These are phyloP conservation scores for Hedychridium roseum DNA, from an alignment of 2,888 invertebrate genomes.

Conservation along the genomic window DNA sequence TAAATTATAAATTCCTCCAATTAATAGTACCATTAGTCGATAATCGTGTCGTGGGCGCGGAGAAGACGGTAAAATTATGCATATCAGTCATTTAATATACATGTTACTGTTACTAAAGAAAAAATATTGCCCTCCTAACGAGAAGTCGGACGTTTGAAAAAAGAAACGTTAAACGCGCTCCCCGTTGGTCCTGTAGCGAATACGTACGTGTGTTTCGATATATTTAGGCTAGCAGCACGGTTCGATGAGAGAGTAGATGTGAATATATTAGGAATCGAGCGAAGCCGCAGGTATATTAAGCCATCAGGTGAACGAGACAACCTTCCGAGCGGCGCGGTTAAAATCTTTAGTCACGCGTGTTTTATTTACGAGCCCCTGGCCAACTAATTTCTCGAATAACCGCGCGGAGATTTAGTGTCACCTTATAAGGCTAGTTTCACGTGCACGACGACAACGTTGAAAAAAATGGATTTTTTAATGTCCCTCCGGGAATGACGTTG, in stretches of 20 bases:
- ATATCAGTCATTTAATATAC: no score
- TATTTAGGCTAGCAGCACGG: slow-evolving; percentile 28
- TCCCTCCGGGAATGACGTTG: no score
- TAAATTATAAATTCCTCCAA: no score
- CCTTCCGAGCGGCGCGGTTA: slow-evolving; percentile 25
- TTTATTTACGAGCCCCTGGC: slow-evolving; percentile 33
- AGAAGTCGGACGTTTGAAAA: no score
- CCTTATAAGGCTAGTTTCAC: slow-evolving; percentile 16
- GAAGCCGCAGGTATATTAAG: slow-evolving; percentile 31
- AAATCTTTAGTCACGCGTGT: slow-evolving; percentile 27
- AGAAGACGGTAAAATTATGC: no score
- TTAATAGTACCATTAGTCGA: no score
- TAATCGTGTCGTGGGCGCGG: no score
- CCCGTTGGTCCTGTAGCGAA: background rate
- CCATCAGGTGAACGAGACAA: slow-evolving; percentile 32
- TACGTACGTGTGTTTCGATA: background rate
- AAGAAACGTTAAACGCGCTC: no score
- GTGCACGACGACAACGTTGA: slow-evolving; percentile 1
- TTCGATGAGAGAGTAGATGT: slow-evolving; percentile 23
- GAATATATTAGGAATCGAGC: slow-evolving; percentile 36
- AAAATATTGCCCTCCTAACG: no score
- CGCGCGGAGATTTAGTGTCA: slow-evolving; percentile 25
- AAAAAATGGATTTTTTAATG: no score
- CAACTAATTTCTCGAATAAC: slow-evolving; percentile 38
- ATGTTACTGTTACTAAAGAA: no score